phyloP scores from a whole-genome alignment of 2,888 invertebrate species.

The Lasius fuliginosus region DNA sequence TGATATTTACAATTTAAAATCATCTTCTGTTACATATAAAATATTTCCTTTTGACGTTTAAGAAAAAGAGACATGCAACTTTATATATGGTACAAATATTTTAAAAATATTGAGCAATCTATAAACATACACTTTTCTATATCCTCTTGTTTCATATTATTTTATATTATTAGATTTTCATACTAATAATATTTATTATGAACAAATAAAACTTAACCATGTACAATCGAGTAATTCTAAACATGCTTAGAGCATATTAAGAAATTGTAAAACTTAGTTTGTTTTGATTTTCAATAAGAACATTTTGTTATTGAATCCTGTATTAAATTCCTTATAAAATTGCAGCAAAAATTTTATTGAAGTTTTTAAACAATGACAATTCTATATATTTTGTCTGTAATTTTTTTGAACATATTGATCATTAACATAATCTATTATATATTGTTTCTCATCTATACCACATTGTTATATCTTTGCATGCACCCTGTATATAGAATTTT shows the following conservation, averaged over 20 bases:
- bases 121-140: slow-evolving; percentile 32
- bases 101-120: slow-evolving; percentile 34
- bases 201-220: slow-evolving; percentile 3
- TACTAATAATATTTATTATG: neutral
- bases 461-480: slow-evolving; percentile 40
- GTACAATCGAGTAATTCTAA: neutral
- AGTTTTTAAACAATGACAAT: neutral
- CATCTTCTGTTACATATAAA: slow-evolving; percentile 10
- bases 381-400: neutral
- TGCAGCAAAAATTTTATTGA: neutral
- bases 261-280: neutral
- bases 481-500: slow-evolving; percentile 42
- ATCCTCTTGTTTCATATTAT: slow-evolving; percentile 9
- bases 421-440: neutral
- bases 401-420: slow-evolving; percentile 14
- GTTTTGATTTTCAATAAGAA: neutral
- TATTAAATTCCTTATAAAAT: slow-evolving; percentile 17
- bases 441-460: neutral
- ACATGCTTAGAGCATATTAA: neutral
- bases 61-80: slow-evolving; percentile 4
- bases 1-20: slow-evolving; percentile 7
- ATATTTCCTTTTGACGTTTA: neutral
- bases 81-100: slow-evolving; percentile 17
- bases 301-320: neutral
- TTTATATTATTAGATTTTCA: neutral